These are phyloP conservation scores for Hyppa rectilinea DNA, from an alignment of 2,888 invertebrate species.

Conservation along the genomic window DNA sequence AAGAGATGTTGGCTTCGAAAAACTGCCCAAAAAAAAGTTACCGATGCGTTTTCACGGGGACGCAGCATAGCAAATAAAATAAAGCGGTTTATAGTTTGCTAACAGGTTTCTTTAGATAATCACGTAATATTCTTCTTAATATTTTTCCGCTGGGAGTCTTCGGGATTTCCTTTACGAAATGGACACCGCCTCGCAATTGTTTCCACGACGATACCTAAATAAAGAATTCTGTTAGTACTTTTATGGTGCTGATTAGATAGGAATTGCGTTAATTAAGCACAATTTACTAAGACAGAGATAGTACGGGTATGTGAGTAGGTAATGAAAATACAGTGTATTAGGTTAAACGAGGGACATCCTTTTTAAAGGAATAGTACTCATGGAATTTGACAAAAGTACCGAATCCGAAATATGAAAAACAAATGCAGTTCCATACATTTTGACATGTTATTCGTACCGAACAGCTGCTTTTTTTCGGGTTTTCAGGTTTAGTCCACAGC, in stretches of 20 bases:
- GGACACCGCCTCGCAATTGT: conserved; percentile 93
- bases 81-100: conserved; percentile 54
- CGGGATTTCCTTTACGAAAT: conserved; percentile 93
- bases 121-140: conserved; percentile 90
- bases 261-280: neutral
- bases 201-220: conserved; percentile 92
- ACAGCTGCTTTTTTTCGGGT: no score
- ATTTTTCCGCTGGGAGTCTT: conserved; percentile 95
- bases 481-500: no score
- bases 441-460: no score
- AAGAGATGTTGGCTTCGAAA: no score
- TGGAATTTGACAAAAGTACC: no score
- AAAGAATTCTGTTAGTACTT: conserved; percentile 36
- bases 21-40: no score
- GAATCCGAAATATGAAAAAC: no score
- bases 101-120: conserved; percentile 67
- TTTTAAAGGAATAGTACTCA: no score
- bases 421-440: no score
- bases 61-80: neutral
- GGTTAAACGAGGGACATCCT: no score
- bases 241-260: neutral
- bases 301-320: neutral
- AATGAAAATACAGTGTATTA: no score
- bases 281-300: neutral
- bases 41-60: no score